Percentiles rank a stretch among this genome's conserved stretches.
Evolutionary conservation across 1,140 invertebrate genomes (phyloP).

Genomic region (Limonius californicus): DNA sequence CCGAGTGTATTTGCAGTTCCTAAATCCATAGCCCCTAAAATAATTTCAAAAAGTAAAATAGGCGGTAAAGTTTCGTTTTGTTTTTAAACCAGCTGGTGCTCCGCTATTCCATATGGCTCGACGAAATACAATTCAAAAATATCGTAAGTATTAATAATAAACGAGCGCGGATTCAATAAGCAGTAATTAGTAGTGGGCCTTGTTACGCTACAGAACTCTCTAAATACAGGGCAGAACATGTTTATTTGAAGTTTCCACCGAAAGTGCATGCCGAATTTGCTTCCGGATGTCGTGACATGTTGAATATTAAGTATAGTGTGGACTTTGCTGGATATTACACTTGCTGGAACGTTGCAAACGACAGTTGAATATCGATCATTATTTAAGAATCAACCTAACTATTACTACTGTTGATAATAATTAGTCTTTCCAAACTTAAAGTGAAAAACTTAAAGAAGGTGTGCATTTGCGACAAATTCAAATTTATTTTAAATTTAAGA

Average conservation of each 20-base stretch:
- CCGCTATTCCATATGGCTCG: background rate
- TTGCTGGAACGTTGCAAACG: background rate
- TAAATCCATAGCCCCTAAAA: too few species aligned
- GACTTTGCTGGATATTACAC: background rate
- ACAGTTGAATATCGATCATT: too few species aligned
- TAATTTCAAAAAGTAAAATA: too few species aligned
- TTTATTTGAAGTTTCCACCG: background rate
- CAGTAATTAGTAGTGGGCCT: constrained; percentile 3
- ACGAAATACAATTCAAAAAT: background rate
- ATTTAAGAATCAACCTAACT: too few species aligned
- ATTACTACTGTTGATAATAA: too few species aligned
- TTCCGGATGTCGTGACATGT: constrained; percentile 2
- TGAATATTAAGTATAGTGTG: background rate
- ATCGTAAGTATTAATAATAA: constrained; percentile 5
- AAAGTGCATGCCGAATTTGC: background rate
- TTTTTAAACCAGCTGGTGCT: background rate
- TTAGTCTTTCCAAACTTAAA: too few species aligned
- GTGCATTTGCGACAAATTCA: too few species aligned
- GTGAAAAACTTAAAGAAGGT: too few species aligned
- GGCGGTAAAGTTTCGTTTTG: too few species aligned
- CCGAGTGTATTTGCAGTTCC: too few species aligned
- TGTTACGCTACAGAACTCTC: background rate
- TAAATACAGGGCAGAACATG: background rate
- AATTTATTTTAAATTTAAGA: too few species aligned
- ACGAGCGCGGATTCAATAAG: background rate